phyloP scores from a whole-genome alignment of 2,797 vertebrate species.

The Ataeniobius toweri region DNA sequence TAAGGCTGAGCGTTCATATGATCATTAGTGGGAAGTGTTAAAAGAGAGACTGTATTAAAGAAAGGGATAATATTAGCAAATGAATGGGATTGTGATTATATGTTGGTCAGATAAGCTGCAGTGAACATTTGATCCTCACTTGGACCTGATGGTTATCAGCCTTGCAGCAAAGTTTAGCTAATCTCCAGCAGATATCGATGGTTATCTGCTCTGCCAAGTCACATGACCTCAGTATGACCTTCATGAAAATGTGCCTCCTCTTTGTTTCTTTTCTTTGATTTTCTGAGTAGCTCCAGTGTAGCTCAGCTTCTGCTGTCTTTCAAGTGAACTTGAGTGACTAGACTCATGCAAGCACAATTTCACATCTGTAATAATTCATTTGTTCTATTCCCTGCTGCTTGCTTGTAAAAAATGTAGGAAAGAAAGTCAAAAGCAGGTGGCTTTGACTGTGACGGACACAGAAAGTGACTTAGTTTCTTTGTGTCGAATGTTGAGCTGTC shows the following conservation, averaged over 20 bases:
- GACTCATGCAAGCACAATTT: slow-evolving; percentile 6
- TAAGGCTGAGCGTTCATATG: slow-evolving; percentile 6
- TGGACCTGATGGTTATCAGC: slow-evolving; percentile 1
- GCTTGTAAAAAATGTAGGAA: slow-evolving; percentile 21
- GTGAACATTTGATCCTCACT: slow-evolving; percentile 15
- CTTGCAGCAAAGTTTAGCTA: neutral
- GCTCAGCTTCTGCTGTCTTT: neutral
- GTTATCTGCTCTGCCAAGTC: neutral
- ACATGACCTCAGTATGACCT: neutral
- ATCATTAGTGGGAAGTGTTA: slow-evolving; percentile 9
- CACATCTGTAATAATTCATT: slow-evolving; percentile 31
- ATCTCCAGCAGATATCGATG: neutral
- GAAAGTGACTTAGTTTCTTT: slow-evolving; percentile 34
- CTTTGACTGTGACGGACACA: slow-evolving; percentile 15
- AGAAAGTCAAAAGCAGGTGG: slow-evolving; percentile 9
- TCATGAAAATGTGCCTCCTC: neutral
- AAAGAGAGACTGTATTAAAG: neutral
- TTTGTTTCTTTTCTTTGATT: neutral
- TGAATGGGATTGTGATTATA: slow-evolving; percentile 15
- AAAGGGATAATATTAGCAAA: slow-evolving; percentile 12
- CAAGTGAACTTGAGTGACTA: neutral
- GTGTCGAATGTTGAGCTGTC: slow-evolving; percentile 4
- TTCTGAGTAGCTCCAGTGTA: neutral
- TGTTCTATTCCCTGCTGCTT: slow-evolving; percentile 9
- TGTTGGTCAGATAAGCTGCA: slow-evolving; percentile 24